A percentile compares a stretch with the other conserved stretches of the same genome.
Evolutionary conservation across 2,888 invertebrate genomes (phyloP).

Genomic region (Elysia crispata): DNA sequence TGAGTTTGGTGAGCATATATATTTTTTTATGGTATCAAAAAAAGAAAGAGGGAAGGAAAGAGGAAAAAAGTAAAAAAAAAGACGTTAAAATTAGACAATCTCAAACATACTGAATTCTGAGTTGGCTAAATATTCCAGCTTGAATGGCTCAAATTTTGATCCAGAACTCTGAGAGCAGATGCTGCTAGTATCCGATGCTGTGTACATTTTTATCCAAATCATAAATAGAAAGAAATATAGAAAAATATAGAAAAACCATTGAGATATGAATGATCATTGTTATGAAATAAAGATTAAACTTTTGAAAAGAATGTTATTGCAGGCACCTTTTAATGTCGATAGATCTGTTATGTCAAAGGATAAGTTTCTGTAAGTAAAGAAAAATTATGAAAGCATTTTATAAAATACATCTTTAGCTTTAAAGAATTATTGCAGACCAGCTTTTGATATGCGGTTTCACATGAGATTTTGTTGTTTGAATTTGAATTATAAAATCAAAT

Average conservation of each 20-base stretch:
- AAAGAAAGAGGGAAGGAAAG: neutral
- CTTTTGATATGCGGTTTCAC: too few relatives aligned
- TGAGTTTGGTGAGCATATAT: too few relatives aligned
- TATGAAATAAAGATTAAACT: neutral
- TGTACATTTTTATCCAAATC: neutral
- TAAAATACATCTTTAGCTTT: too few relatives aligned
- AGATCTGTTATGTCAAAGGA: neutral
- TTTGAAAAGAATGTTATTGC: neutral
- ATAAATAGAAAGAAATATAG: neutral
- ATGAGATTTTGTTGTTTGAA: too few relatives aligned
- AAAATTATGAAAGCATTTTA: neutral
- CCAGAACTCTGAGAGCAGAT: slow-evolving; percentile 7
- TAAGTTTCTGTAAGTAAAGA: neutral
- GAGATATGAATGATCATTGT: neutral
- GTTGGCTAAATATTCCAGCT: slow-evolving; percentile 70
- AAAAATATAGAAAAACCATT: neutral
- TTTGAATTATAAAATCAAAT: too few relatives aligned
- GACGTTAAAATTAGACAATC: neutral
- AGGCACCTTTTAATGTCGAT: neutral
- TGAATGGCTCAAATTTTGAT: slow-evolving; percentile 15
- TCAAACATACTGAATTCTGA: slow-evolving; percentile 73
- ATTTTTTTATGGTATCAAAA: too few relatives aligned
- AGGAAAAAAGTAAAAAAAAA: neutral
- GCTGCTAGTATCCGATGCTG: neutral
- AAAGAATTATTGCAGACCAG: too few relatives aligned